These are phyloP conservation scores for Apteryx owenii DNA, from an alignment of 2,113 vertebrate species.

Conservation along the genomic window DNA sequence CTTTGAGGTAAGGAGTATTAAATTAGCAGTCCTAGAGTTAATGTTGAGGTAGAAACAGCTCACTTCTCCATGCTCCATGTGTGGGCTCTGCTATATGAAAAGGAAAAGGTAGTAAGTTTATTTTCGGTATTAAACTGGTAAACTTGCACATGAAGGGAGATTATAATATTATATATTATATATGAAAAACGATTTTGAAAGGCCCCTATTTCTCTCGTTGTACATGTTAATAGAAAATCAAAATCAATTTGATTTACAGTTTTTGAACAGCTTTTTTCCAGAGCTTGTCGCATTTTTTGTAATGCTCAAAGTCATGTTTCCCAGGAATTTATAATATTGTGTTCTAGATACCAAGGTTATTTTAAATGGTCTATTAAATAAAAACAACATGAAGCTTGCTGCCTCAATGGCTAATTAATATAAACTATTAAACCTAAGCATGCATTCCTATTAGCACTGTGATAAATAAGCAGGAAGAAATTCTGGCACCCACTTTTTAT, in stretches of 20 bases:
- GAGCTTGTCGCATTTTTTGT: not conserved
- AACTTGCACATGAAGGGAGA: not conserved
- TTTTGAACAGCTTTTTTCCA: not conserved
- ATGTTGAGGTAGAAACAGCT: not conserved
- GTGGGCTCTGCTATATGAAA: not conserved
- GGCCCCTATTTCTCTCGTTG: not conserved
- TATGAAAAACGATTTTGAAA: not conserved
- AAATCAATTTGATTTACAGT: not conserved
- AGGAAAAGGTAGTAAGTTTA: not conserved
- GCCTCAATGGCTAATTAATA: not conserved
- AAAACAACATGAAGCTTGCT: not conserved
- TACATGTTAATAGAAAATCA: not conserved
- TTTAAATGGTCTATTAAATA: not conserved
- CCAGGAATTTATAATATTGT: not conserved
- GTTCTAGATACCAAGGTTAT: not conserved
- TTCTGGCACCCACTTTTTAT: not conserved
- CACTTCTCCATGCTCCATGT: not conserved
- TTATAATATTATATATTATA: not conserved
- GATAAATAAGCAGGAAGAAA: not conserved
- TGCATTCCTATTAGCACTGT: not conserved
- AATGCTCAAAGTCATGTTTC: too few species aligned
- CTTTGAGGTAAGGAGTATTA: not conserved
- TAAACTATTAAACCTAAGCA: not conserved
- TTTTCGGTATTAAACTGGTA: not conserved
- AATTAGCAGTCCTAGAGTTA: not conserved